Evolutionary conservation across 1,140 invertebrate species (phyloP), one percentile per base, ranked within the genome.

Genomic region (Rhyzopertha dominica): DNA sequence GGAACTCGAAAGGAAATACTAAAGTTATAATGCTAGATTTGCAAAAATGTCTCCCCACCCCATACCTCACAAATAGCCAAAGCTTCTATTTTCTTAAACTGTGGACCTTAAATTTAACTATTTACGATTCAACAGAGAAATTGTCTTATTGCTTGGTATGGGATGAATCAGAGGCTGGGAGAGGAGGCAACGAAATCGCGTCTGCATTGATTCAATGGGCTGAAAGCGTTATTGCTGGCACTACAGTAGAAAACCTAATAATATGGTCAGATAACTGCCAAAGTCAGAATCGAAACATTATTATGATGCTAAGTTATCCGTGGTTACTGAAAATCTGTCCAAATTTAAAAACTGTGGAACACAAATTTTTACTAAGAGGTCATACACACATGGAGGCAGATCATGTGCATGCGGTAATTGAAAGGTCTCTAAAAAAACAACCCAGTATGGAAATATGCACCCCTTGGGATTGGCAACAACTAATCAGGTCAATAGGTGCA

Each of bases 311-410:
- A 13, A 37, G 7, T 13, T 37, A 37, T 37, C 18, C n/a, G n/a
- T n/a, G n/a, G n/a, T n/a, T n/a, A n/a, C 9, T 39, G 13, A 29
- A 39, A 25, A 5, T 24, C n/a, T 12, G 9, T 5, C 37, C 35
- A 10, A 47, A 45, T n/a, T n/a, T 57, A 34, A 16, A 54, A 34
- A 17, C 30, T 12, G 40, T 66, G 16, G 50, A 61, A 20, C 60
- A 67, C 37, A 65, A 65, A 32, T 66, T 64, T 47, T 20, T 67
- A 18, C 54, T 58, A 14, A 43, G 56, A 35, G 56, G 63, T 16
- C 63, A 66, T 36, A 59, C 51, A 0, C 51, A 55, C 37, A 53
- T 67, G 49, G 62, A 62, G 30, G 57, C 54, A 26, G 61, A 63
- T 32, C 26, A n/a, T 20, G 58, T 56, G 29, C 59, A 62, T 44